A percentile compares a stretch with the other conserved stretches of the same genome.
phyloP scores from a whole-genome alignment of 2,888 invertebrate genomes.

The Teinopalpus imperialis region DNA sequence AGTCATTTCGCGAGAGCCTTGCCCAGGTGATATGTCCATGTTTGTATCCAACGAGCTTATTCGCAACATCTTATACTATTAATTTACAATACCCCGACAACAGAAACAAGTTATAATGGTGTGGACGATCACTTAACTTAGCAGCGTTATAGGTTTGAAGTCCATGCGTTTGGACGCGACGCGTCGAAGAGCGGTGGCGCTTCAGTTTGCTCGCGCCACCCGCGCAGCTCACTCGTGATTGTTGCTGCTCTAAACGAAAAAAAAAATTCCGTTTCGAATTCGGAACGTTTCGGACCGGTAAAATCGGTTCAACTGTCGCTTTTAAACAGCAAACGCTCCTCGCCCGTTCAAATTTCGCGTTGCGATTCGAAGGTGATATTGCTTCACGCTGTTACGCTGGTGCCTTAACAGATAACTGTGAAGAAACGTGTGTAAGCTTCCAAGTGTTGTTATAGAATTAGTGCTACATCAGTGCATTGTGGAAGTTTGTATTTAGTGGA shows the following conservation, averaged over 20 bases:
- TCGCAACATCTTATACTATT: conserved; percentile 64
- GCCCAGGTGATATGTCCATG: conserved; percentile 66
- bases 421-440: conserved; percentile 69
- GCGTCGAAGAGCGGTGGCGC: conserved; percentile 58
- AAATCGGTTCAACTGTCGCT: conserved; percentile 69
- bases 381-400: conserved; percentile 66
- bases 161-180: conserved; percentile 65
- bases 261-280: conserved; percentile 62
- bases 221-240: conserved; percentile 75
- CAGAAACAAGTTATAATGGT: conserved; percentile 34
- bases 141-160: conserved; percentile 75
- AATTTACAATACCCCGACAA: conserved; percentile 41
- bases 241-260: conserved; percentile 36
- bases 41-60: conserved; percentile 66
- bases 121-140: conserved; percentile 51
- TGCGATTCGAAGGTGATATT: conserved; percentile 69
- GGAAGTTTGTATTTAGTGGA: conserved; percentile 67
- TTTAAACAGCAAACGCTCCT: conserved; percentile 59
- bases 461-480: conserved; percentile 71
- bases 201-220: conserved; percentile 75
- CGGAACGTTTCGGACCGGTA: conserved; percentile 73
- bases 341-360: conserved; percentile 67
- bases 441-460: conserved; percentile 60
- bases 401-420: conserved; percentile 70
- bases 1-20: conserved; percentile 67